Evolutionary conservation across 2,113 vertebrate genomes (phyloP).

Genomic region (Epinephelus moara): DNA sequence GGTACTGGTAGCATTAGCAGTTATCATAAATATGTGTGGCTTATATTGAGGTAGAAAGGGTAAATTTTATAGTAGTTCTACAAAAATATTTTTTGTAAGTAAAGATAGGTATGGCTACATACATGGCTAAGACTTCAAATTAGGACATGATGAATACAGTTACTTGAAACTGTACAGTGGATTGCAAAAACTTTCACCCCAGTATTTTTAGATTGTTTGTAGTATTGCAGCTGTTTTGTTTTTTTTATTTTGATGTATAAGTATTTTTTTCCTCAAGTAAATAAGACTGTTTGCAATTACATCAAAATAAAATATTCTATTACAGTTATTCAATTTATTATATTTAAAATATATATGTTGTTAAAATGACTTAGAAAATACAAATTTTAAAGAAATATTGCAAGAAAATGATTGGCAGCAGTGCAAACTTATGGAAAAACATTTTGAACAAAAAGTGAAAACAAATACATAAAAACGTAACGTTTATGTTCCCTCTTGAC

Average conservation of each 20-base stretch:
- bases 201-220: not conserved
- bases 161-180: not conserved
- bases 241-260: not conserved
- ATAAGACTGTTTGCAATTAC: not conserved
- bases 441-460: not conserved
- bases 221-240: not conserved
- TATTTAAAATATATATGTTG: not conserved
- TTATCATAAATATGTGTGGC: not conserved
- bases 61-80: not conserved
- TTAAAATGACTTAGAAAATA: too few species aligned
- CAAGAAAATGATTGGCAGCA: not conserved
- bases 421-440: not conserved
- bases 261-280: constrained; percentile 6
- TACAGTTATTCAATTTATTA: not conserved
- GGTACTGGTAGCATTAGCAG: not conserved
- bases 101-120: not conserved
- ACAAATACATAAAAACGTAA: not conserved
- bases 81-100: not conserved
- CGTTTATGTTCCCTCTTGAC: not conserved
- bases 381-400: not conserved
- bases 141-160: not conserved
- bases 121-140: too few species aligned
- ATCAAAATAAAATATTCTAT: not conserved
- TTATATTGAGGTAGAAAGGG: not conserved
- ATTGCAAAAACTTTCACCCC: not conserved